Conservation (phyloP, 2,888 invertebrate species). For the Harpalus rubripes region DNA sequence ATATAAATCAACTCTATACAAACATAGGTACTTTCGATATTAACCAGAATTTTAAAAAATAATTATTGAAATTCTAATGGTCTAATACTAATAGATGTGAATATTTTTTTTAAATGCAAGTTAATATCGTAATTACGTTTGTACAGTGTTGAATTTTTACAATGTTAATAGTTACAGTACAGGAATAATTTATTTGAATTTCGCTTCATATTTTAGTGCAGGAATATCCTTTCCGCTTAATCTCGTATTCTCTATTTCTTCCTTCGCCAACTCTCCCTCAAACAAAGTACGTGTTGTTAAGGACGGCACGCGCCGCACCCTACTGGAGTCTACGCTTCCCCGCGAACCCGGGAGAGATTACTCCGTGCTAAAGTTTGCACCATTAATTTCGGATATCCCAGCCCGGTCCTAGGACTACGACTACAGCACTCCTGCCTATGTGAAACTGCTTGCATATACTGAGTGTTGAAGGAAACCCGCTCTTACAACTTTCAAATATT, state of each 20-base stretch:
- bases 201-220: not conserved
- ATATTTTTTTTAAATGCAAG: too few relatives aligned
- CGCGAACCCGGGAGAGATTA: constrained; percentile 58
- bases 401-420: constrained; percentile 5
- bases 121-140: too few relatives aligned
- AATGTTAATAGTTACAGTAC: too few relatives aligned
- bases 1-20: too few relatives aligned
- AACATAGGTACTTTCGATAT: too few relatives aligned
- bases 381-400: constrained; percentile 64
- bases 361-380: constrained; percentile 63
- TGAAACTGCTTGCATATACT: constrained; percentile 28
- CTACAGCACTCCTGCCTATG: not conserved
- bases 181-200: too few relatives aligned
- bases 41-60: too few relatives aligned
- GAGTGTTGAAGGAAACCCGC: constrained; percentile 32
- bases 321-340: constrained; percentile 26
- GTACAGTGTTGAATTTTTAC: too few relatives aligned
- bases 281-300: constrained; percentile 53
- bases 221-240: not conserved
- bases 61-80: too few relatives aligned
- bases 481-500: constrained; percentile 37
- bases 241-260: not conserved
- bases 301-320: constrained; percentile 47
- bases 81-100: too few relatives aligned
- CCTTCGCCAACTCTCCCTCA: not conserved